Evolutionary conservation across 2,888 invertebrate genomes (phyloP), one percentile per base, ranked within the genome.

Genomic region (Brachycybe producta): DNA sequence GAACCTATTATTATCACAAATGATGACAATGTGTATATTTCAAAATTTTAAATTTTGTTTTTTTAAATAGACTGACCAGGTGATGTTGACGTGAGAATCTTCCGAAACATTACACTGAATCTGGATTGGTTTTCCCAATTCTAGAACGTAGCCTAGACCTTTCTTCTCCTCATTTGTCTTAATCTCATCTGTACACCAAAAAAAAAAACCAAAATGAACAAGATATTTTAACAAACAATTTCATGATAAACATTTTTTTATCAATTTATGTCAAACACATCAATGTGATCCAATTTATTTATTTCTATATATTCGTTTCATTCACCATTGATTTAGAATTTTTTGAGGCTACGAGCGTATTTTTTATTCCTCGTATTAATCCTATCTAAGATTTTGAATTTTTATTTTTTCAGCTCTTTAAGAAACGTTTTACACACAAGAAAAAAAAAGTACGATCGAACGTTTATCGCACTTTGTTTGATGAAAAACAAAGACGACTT

Each of bases 51-150:
- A 13, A 24, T 15, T 13, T 21, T n/a, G 15, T 48, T 17, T 19
- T 30, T 17, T 24, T 28, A 24, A 27, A 15, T 43, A 45, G 27
- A 41, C 26, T 42, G 23, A 50, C 50, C 50, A 50, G 13, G 24
- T 44, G 23, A 50, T 26, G 36, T 32, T 32, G 21, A 42, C 35
- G 8, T 30, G 24, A 11, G 17, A 15, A 7, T 50, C 50, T 15
- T 17, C n/a, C 2, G 50, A 34, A 3, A 50, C 28, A 27, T 50
- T 50, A 19, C 50, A 50, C 35, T 34, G 32, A 21, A 50, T 26
- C 11, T 15, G 21, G n/a, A 28, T 50, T 15, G 23, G 19, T 27
- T 32, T 1, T 5, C 19, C 23, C 17, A 42, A 35, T 8, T 26
- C 36, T 27, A 50, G 21, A 11, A 32, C 42, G 23, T 34, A 32